These are phyloP conservation scores for Euplagia quadripunctaria DNA, from an alignment of 2,888 invertebrate genomes.

Conservation along the genomic window DNA sequence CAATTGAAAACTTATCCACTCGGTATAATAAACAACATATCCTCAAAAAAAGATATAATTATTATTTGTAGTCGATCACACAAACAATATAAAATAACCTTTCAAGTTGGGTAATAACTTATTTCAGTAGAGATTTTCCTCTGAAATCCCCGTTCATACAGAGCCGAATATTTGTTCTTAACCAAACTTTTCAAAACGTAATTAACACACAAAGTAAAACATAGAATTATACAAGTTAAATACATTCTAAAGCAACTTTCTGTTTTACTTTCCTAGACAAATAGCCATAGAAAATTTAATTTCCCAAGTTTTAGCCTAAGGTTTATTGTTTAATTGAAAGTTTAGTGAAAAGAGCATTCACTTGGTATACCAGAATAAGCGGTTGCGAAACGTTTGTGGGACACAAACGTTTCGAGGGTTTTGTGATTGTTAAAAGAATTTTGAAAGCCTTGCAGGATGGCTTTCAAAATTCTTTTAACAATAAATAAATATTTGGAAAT, in stretches of 20 bases:
- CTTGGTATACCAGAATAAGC: not conserved
- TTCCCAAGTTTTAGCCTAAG: not conserved
- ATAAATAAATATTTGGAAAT: too few relatives aligned
- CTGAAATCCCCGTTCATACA: not conserved
- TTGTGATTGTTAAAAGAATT: too few relatives aligned
- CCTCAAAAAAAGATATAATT: too few relatives aligned
- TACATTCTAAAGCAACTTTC: not conserved
- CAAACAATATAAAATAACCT: too few relatives aligned
- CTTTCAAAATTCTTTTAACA: too few relatives aligned
- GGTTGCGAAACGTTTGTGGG: not conserved
- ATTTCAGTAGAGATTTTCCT: too few relatives aligned
- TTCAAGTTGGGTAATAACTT: too few relatives aligned
- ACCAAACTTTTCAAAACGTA: not conserved
- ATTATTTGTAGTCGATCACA: too few relatives aligned
- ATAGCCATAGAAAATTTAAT: slow-evolving; percentile 2
- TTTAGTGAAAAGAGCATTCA: not conserved
- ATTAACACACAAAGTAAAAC: not conserved
- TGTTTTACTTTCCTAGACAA: slow-evolving; percentile 29
- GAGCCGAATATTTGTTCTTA: not conserved
- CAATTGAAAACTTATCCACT: too few relatives aligned
- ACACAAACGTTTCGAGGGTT: too few relatives aligned
- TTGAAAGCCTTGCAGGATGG: too few relatives aligned
- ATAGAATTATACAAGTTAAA: not conserved
- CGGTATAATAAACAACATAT: too few relatives aligned
- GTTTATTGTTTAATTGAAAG: slow-evolving; percentile 15